A percentile compares a stretch with the other conserved stretches of the same genome.
phyloP scores from a whole-genome alignment of 92 coral and sea anemone species.

The Isaurus tuberculatus region DNA sequence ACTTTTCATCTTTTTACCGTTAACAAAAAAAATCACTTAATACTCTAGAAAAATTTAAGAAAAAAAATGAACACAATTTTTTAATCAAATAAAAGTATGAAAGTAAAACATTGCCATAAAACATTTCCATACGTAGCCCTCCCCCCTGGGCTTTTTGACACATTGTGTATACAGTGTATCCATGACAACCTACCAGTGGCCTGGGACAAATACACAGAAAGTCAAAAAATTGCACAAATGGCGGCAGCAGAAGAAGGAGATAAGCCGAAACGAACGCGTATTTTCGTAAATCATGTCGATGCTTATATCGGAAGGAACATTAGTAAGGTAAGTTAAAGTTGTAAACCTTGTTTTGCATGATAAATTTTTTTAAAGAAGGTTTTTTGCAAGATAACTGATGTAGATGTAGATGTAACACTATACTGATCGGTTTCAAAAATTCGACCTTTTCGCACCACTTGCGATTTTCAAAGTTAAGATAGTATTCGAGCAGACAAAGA shows the following conservation, averaged over 20 bases:
- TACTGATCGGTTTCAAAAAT: no score
- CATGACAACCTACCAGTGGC: constrained; percentile 31
- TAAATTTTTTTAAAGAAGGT: background rate
- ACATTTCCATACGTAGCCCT: background rate
- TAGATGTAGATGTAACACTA: no score
- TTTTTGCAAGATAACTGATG: no score
- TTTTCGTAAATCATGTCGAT: constrained; percentile 96
- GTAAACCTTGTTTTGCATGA: background rate
- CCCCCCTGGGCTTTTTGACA: background rate
- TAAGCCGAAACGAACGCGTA: constrained; percentile 75
- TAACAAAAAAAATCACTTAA: background rate
- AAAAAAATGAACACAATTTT: background rate
- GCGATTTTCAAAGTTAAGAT: background rate
- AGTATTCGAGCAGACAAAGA: background rate
- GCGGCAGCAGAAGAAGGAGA: constrained; percentile 56
- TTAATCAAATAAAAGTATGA: background rate
- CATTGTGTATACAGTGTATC: background rate
- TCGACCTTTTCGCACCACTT: background rate
- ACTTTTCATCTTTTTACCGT: background rate
- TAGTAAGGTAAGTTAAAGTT: constrained; percentile 77
- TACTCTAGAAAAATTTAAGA: background rate
- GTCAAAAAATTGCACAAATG: constrained; percentile 90
- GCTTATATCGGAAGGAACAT: constrained; percentile 88
- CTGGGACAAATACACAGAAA: constrained; percentile 44
- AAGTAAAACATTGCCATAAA: background rate